Base-by-base conservation (phyloP, 2,113 vertebrate species). In the Lophochroa leadbeateri region DNA sequence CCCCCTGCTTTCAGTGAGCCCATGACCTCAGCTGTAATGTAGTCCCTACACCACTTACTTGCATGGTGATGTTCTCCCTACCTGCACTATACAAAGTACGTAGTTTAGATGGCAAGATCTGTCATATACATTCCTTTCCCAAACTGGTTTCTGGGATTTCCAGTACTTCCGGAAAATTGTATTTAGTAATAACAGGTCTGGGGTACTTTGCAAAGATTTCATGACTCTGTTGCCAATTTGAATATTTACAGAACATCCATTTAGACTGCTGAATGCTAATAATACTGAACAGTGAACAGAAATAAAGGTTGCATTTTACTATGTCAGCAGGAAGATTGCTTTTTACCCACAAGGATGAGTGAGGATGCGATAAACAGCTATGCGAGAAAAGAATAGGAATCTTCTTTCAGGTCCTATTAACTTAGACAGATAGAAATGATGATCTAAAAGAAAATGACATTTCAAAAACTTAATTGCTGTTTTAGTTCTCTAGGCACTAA, bases 381-480 rank as follows among this genome's bases (percentile, higher is more conserved):
- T 2, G 47, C 70, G 44, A 95, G 33, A 85, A 91, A 96, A 96
- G 74, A 88, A 86, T 0, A 77, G 52, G 82, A 70, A 76, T 87
- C 52, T 91, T 94, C 47, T 90, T 94, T 94, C 86, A 94, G 39
- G 35, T 85, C 44, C 91, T 82, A 72, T 76, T 94, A 74, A 72
- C 71, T 90, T 55, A 72, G 70, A 82, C 94, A 93, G 75, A 87
- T 43, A 89, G 89, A 97, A 94, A 95, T 46, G 9, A 82, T n/a
- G 46, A 88, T 70, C 70, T 83, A 65, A 88, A 95, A 91, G 90
- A 92, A 7, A 69, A 89, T 29, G 43, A 74, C 13, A 74, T 96
- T 93, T 94, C 89, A 88, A 90, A 96, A 93, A 71, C 44, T 72
- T 80, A 94, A 96, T 82, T 93, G 90, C 65, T 93, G 13, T 69